Percentiles rank a stretch among this genome's conserved stretches.
phyloP scores from a whole-genome alignment of 2,113 vertebrate genomes.

The Triplophysa dalaica region DNA sequence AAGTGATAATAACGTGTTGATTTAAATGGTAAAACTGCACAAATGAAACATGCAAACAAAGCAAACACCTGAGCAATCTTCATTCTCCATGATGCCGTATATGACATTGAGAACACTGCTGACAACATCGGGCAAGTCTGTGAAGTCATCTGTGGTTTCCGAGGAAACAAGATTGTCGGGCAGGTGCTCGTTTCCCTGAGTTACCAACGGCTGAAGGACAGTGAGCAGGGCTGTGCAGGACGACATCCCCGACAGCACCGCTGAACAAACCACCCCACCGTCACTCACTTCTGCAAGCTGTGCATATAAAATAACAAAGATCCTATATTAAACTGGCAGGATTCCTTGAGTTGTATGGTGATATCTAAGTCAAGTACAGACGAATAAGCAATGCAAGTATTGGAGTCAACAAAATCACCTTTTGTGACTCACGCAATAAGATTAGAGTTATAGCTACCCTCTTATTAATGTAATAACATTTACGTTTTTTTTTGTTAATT shows the following conservation, averaged over 20 bases:
- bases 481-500: not conserved
- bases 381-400: no score
- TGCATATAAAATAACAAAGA: not conserved
- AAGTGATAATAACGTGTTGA: not conserved
- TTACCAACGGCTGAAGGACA: slow-evolving; percentile 65
- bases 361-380: not conserved
- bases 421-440: not conserved
- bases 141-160: slow-evolving; percentile 53
- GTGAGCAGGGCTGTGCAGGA: slow-evolving; percentile 75
- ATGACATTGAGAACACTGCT: slow-evolving; percentile 74
- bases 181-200: slow-evolving; percentile 36
- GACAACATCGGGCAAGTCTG: slow-evolving; percentile 77
- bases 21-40: no score
- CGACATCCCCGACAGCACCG: slow-evolving; percentile 81
- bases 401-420: not conserved
- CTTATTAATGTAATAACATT: not conserved
- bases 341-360: not conserved
- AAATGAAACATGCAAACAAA: not conserved
- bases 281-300: slow-evolving; percentile 83
- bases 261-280: slow-evolving; percentile 69
- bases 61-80: slow-evolving; percentile 46
- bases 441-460: not conserved
- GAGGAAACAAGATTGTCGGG: slow-evolving; percentile 15
- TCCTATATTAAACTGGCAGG: not conserved
- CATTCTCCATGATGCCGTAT: slow-evolving; percentile 66